Conservation (phyloP, 2,113 vertebrate genomes). For the Silurus asotus region DNA sequence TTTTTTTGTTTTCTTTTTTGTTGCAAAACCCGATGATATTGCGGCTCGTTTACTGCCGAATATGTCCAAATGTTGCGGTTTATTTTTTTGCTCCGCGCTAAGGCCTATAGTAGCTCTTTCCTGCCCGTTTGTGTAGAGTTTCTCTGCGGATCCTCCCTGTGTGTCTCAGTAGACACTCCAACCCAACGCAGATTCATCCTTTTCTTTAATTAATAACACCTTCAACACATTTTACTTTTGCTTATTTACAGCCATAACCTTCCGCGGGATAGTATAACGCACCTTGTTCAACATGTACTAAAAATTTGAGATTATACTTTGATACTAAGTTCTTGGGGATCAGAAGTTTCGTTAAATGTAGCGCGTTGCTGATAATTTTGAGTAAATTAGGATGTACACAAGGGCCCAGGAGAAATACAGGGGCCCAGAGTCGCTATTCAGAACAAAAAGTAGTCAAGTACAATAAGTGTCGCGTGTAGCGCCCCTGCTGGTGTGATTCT, state of each 20-base stretch:
- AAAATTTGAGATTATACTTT: not conserved
- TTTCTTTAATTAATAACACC: not conserved
- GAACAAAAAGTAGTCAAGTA: not conserved
- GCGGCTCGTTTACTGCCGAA: no score
- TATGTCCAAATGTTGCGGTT: not conserved
- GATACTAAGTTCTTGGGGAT: not conserved
- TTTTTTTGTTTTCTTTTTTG: not conserved
- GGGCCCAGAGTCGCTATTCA: not conserved
- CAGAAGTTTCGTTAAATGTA: not conserved
- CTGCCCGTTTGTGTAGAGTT: not conserved
- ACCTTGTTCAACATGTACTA: not conserved
- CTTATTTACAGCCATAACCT: no score
- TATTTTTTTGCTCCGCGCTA: not conserved
- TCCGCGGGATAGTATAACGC: not conserved
- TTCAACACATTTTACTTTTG: not conserved
- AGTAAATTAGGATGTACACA: not conserved
- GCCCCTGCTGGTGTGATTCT: not conserved
- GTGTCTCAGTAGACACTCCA: not conserved
- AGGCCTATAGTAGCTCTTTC: not conserved
- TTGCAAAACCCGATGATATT: not conserved
- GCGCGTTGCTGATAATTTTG: not conserved
- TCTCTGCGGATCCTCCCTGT: constrained; percentile 1
- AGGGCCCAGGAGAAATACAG: not conserved
- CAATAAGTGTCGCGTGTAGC: not conserved
- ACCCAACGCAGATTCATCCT: not conserved